Conservation (phyloP, 1,140 invertebrate genomes). For the Planococcus citri region DNA sequence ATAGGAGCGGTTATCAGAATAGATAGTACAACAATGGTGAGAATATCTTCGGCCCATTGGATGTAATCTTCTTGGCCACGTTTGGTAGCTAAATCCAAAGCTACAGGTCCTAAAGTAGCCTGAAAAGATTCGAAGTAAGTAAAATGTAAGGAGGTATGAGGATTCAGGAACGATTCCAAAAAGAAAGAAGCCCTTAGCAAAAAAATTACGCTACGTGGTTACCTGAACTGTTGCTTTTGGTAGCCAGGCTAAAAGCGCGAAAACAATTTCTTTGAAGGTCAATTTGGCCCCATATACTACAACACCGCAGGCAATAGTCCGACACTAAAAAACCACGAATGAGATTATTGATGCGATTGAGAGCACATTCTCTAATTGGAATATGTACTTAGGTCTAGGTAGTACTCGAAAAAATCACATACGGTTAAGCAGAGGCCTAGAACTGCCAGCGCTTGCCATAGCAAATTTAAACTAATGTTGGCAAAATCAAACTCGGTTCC, state of each 20-base stretch:
- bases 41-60: slow-evolving; percentile 37
- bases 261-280: slow-evolving; percentile 49
- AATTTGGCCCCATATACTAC: slow-evolving; percentile 45
- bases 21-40: slow-evolving; percentile 53
- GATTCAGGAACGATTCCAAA: neutral
- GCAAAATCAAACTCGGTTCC: slow-evolving; percentile 44
- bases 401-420: slow-evolving; percentile 14
- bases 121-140: slow-evolving; percentile 26
- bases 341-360: neutral
- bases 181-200: too few relatives aligned
- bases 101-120: slow-evolving; percentile 47
- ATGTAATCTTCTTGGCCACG: neutral
- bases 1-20: slow-evolving; percentile 61
- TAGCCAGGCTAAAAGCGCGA: slow-evolving; percentile 57
- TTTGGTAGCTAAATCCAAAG: slow-evolving; percentile 43
- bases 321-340: slow-evolving; percentile 33
- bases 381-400: too few relatives aligned
- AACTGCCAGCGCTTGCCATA: neutral
- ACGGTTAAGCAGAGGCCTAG: slow-evolving; percentile 12
- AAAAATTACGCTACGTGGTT: too few relatives aligned
- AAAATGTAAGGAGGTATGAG: neutral
- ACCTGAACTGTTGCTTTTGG: slow-evolving; percentile 63
- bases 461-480: neutral
- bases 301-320: slow-evolving; percentile 44
- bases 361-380: too few relatives aligned